Evolutionary conservation across 2,888 invertebrate species (phyloP).

Genomic region (Andricus curvator): DNA sequence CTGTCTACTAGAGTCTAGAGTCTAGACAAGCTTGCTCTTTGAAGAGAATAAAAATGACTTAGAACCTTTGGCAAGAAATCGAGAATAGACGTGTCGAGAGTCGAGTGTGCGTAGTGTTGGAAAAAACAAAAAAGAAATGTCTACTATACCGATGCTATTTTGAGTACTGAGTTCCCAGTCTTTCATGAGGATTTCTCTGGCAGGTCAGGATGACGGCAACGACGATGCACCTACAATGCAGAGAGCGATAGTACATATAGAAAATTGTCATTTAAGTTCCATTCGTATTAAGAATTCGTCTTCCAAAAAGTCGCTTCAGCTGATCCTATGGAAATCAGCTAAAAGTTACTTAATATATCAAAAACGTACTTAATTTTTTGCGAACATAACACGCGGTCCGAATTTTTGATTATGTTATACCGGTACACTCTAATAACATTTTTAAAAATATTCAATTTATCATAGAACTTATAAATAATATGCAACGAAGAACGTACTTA

Average conservation of each 20-base stretch:
- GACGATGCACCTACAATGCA: conserved; percentile 78
- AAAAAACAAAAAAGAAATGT: conserved; percentile 71
- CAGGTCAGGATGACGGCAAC: conserved; percentile 78
- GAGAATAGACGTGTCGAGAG: neutral
- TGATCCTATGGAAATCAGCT: neutral
- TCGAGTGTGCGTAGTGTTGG: conserved; percentile 45
- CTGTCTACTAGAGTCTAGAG: neutral
- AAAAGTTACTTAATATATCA: neutral
- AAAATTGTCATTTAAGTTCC: conserved; percentile 52
- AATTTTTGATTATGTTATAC: too few relatives aligned
- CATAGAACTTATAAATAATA: too few relatives aligned
- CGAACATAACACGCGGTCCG: too few relatives aligned
- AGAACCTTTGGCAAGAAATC: too few relatives aligned
- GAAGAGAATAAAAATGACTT: neutral
- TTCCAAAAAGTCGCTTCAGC: neutral
- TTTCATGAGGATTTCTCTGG: conserved; percentile 79
- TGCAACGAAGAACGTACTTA: too few relatives aligned
- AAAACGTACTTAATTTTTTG: neutral
- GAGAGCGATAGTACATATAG: conserved; percentile 74
- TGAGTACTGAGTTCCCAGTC: conserved; percentile 79
- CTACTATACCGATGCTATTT: conserved; percentile 79
- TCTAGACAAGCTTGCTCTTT: neutral
- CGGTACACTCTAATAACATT: too few relatives aligned
- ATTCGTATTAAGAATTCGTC: conserved; percentile 22
- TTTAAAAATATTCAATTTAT: too few relatives aligned